phyloP scores from a whole-genome alignment of 2,888 invertebrate genomes.

The Xestia ashworthii region DNA sequence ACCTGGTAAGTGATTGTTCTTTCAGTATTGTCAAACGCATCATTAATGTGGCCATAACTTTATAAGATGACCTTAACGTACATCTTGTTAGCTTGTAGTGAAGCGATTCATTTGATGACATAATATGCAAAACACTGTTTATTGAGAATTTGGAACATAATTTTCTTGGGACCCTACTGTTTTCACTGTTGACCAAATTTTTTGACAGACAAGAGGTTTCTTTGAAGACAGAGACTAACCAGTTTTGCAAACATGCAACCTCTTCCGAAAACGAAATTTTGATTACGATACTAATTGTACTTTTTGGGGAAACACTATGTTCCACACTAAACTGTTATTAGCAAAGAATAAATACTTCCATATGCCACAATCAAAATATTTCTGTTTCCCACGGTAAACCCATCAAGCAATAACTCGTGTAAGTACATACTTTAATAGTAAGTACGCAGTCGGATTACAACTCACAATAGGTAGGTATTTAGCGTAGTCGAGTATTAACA shows the following conservation, averaged over 20 bases:
- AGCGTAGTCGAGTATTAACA: slow-evolving; percentile 67
- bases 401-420: background rate
- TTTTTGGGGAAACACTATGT: background rate
- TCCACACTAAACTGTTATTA: background rate
- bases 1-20: slow-evolving; percentile 44
- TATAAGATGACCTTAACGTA: background rate
- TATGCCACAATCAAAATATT: background rate
- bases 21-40: slow-evolving; percentile 23
- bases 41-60: slow-evolving; percentile 4
- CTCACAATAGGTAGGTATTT: slow-evolving; percentile 62
- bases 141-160: no score
- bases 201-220: background rate
- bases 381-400: slow-evolving; percentile 12
- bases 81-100: background rate
- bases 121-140: background rate
- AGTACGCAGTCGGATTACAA: slow-evolving; percentile 51
- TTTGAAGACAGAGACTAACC: background rate
- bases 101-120: background rate
- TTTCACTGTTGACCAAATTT: background rate
- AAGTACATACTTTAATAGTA: slow-evolving; percentile 24
- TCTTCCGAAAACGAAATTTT: background rate
- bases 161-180: background rate
- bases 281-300: background rate
- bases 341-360: background rate
- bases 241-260: background rate